These are phyloP conservation scores for Phaedon cochleariae DNA, from an alignment of 2,888 invertebrate genomes.

Conservation along the genomic window DNA sequence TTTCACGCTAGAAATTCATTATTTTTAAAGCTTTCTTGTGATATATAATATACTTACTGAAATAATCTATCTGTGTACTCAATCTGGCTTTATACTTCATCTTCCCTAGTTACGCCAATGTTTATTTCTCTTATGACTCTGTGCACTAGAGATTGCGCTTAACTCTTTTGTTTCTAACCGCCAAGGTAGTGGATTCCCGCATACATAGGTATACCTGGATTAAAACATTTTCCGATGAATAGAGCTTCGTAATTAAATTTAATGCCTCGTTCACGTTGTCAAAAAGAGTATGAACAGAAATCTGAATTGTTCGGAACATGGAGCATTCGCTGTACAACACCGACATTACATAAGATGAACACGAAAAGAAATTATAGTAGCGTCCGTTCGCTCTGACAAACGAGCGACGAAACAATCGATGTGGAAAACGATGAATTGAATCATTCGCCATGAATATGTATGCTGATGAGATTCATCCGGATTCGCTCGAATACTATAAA, in stretches of 20 bases:
- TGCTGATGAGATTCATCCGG: neutral
- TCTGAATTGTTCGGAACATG: constrained; percentile 29
- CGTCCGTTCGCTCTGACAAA: neutral
- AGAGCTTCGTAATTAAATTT: constrained; percentile 26
- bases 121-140: no score
- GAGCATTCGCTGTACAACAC: constrained; percentile 20
- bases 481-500: neutral
- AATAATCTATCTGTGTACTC: no score
- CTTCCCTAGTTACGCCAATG: no score
- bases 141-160: no score
- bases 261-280: constrained; percentile 25
- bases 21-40: no score
- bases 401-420: neutral
- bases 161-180: no score
- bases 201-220: constrained; percentile 24
- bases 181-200: constrained; percentile 7
- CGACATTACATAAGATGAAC: constrained; percentile 24
- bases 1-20: no score
- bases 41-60: no score
- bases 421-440: neutral
- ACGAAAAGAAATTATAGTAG: constrained; percentile 20
- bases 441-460: neutral
- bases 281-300: constrained; percentile 26
- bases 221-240: constrained; percentile 27
- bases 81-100: no score